Evolutionary conservation across 1,140 invertebrate genomes (phyloP).

Genomic region (Drosophila seguyi): DNA sequence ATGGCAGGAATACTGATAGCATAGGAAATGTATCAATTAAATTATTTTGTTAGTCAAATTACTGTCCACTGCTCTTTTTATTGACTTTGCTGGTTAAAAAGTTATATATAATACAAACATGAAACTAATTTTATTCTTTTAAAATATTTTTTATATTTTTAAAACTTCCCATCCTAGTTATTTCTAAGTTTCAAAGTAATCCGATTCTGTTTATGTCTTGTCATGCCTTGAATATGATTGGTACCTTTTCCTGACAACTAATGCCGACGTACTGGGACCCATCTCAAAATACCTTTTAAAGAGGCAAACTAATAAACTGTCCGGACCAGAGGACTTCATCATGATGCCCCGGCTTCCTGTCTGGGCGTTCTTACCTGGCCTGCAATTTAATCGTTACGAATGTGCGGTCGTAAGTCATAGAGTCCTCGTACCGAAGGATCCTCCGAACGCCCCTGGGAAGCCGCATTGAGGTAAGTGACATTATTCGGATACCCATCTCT

Average conservation of each 20-base stretch:
- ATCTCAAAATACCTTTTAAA: constrained; percentile 41
- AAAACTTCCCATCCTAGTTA: neutral
- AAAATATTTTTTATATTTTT: neutral
- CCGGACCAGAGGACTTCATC: constrained; percentile 33
- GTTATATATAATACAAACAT: neutral
- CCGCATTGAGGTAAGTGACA: constrained; percentile 38
- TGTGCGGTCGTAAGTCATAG: constrained; percentile 60
- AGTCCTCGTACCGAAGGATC: neutral
- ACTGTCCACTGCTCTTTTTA: neutral
- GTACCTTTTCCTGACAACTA: constrained; percentile 29
- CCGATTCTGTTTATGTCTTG: neutral
- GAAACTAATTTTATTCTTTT: neutral
- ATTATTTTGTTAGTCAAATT: constrained; percentile 11
- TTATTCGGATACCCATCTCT: constrained; percentile 46
- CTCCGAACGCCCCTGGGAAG: neutral
- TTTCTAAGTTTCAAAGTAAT: neutral
- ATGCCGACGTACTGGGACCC: constrained; percentile 12
- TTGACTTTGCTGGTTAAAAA: neutral
- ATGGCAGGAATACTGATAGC: neutral
- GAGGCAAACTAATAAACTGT: constrained; percentile 64
- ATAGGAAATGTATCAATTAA: neutral
- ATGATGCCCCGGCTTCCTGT: constrained; percentile 17
- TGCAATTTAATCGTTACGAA: constrained; percentile 73
- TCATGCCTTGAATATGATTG: constrained; percentile 1
- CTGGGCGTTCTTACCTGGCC: constrained; percentile 31